Evolutionary conservation across 1,140 invertebrate species (phyloP).

Genomic region (Gryllus bimaculatus): DNA sequence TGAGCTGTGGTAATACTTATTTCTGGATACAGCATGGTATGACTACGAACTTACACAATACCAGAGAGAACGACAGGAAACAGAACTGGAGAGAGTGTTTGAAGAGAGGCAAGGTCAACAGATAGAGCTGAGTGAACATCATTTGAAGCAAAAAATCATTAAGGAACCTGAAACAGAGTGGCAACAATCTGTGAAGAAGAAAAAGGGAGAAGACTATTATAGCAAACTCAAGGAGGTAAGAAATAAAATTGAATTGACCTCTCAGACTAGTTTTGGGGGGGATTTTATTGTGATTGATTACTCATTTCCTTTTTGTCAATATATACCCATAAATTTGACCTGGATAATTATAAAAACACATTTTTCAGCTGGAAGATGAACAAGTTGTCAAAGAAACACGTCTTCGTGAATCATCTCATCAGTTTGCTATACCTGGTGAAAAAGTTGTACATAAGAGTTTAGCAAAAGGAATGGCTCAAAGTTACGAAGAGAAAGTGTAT

Average conservation of each 20-base stretch:
- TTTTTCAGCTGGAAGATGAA: slow-evolving; percentile 60
- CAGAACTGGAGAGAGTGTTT: slow-evolving; percentile 76
- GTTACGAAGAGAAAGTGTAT: slow-evolving; percentile 75
- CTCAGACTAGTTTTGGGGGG: too few relatives aligned
- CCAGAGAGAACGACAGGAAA: slow-evolving; percentile 71
- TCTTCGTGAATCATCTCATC: slow-evolving; percentile 63
- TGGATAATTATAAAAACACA: too few relatives aligned
- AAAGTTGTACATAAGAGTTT: slow-evolving; percentile 63
- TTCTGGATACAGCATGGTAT: slow-evolving; percentile 69
- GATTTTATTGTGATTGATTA: not conserved
- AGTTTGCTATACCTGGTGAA: slow-evolving; percentile 75
- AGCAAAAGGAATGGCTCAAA: slow-evolving; percentile 77
- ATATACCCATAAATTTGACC: too few relatives aligned
- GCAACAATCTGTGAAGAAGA: slow-evolving; percentile 69
- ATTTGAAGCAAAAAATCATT: slow-evolving; percentile 53
- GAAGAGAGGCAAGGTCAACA: slow-evolving; percentile 65
- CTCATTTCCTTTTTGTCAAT: too few relatives aligned
- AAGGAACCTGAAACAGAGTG: slow-evolving; percentile 72
- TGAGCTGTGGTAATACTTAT: not conserved
- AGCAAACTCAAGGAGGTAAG: slow-evolving; percentile 61
- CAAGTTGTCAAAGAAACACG: slow-evolving; percentile 73
- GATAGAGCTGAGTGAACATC: slow-evolving; percentile 46
- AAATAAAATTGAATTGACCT: not conserved
- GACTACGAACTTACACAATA: slow-evolving; percentile 76
- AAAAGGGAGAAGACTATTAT: slow-evolving; percentile 75